phyloP scores from a whole-genome alignment of 2,797 vertebrate genomes.

The Cirrhinus molitorella region DNA sequence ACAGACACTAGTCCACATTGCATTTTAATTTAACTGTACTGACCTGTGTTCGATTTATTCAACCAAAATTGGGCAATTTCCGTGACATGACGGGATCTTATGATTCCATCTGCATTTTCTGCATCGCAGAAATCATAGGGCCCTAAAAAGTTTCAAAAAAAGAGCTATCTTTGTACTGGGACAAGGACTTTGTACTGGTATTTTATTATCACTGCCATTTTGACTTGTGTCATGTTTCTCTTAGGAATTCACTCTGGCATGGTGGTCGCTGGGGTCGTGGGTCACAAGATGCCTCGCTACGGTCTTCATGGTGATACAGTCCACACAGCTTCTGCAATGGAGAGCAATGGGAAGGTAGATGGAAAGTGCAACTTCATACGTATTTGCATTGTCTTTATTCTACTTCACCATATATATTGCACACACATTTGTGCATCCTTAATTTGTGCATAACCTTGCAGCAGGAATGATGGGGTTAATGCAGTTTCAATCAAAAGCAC shows the following conservation, averaged over 20 bases:
- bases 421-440: not conserved
- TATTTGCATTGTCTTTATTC: not conserved
- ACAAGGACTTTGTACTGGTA: not conserved
- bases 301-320: conserved; percentile 82
- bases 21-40: too few relatives aligned
- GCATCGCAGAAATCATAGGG: too few relatives aligned
- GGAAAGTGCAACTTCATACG: not conserved
- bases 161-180: not conserved
- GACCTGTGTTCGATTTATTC: too few relatives aligned
- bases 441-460: not conserved
- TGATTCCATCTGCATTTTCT: too few relatives aligned
- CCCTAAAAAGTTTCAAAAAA: too few relatives aligned
- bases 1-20: too few relatives aligned
- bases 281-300: conserved; percentile 82
- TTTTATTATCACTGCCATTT: not conserved
- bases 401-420: not conserved
- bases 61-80: too few relatives aligned
- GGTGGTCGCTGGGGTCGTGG: conserved; percentile 81
- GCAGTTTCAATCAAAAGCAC: not conserved
- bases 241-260: conserved; percentile 82
- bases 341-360: conserved; percentile 80
- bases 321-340: conserved; percentile 82
- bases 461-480: not conserved
- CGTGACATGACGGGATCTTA: too few relatives aligned
- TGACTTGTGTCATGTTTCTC: conserved; percentile 18